Percentiles rank a stretch among this genome's conserved stretches.
These are phyloP conservation scores for Astur gentilis DNA, from an alignment of 2,113 vertebrate genomes.

Conservation along the genomic window DNA sequence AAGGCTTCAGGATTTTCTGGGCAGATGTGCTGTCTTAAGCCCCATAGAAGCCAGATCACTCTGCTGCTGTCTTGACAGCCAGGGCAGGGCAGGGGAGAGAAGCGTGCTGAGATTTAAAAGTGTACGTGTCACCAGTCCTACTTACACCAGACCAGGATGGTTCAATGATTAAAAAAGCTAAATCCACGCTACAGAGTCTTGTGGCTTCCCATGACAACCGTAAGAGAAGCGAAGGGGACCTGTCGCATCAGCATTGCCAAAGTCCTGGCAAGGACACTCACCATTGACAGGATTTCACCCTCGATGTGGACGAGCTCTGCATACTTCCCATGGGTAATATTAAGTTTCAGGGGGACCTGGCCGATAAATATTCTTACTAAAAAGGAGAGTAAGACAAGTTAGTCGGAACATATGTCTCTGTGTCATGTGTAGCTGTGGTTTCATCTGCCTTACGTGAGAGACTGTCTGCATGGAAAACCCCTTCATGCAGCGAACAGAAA, in stretches of 20 bases:
- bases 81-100: neutral
- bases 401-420: neutral
- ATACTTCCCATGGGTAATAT: conserved; percentile 69
- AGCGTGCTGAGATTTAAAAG: neutral
- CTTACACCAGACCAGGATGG: neutral
- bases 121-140: neutral
- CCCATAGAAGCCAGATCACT: neutral
- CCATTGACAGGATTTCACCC: conserved; percentile 81
- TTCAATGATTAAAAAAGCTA: neutral
- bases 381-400: conserved; percentile 38
- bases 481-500: neutral
- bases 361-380: conserved; percentile 89
- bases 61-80: neutral
- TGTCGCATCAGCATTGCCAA: neutral
- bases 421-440: neutral
- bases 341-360: conserved; percentile 75
- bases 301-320: conserved; percentile 73
- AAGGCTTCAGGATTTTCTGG: neutral
- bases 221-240: neutral
- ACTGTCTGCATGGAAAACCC: neutral
- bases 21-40: neutral
- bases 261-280: conserved; percentile 58
- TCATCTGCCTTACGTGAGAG: neutral
- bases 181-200: neutral
- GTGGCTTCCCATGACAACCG: accelerated